Base-by-base conservation (phyloP, 64 coral and sea anemone genomes). In the Pocillopora damicornis region DNA sequence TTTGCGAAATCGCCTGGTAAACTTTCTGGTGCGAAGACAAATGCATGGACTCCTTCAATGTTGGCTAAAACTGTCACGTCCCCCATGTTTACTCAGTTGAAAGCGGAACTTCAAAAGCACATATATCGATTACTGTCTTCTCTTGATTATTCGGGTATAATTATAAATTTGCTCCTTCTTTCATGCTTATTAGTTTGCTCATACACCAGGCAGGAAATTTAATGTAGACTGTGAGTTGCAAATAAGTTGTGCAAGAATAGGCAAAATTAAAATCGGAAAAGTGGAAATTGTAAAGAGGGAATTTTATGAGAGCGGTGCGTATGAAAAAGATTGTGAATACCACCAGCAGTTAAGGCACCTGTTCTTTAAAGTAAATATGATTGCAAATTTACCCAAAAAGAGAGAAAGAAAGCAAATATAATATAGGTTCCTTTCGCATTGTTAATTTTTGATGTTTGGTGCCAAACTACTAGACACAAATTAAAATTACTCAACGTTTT, bases 351-450 rank as follows among this genome's bases (percentile, higher is more conserved):
- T 63, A 63, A 8, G 12, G 5, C 79, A 81, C 79, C 79, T 81
- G 79, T 81, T 63, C 36, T n/a, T 9, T 36, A 10, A 81, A 63
- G 15, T 81, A 81, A 81, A 81, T 60, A 81, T 37, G 5, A 63
- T 81, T n/a, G 13, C 15, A 62, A 81, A 81, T 63, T 35, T 81
- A 23, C 7, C 60, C 62, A 35, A 81, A 63, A 63, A 34, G 79
- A 1, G 26, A 17, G 26, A 81, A 81, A 37, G 13, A 81, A 34
- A 81, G 79, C 26, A 81, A 81, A 81, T 64, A 63, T 11, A 63
- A 13, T 36, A 15, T 37, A 37, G 59, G 30, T 81, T n/a, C 35
- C 57, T 63, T 10, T 63, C 26, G 22, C 22, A 16, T 63, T 5
- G 2, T 17, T 63, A 81, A 63, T 81, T 61, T 30, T 60, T 63